Conservation (phyloP, 1,140 invertebrate genomes). For the Dermatophagoides farinae region DNA sequence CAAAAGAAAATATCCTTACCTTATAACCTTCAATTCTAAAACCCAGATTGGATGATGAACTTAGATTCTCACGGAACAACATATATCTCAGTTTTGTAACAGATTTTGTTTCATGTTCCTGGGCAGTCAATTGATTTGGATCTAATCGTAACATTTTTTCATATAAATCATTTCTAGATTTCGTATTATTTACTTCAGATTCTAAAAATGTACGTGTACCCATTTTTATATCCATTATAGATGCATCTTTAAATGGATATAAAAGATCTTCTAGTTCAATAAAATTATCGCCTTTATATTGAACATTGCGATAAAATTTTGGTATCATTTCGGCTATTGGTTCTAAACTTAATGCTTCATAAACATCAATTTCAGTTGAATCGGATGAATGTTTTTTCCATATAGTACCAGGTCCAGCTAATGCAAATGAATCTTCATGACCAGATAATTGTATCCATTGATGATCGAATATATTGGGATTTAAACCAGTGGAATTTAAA, state of each 20-base stretch:
- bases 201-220: conserved; percentile 82
- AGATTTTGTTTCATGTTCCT: conserved; percentile 65
- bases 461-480: conserved; percentile 22
- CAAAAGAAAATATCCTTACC: conserved; percentile 29
- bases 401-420: conserved; percentile 74
- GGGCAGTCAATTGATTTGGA: conserved; percentile 60
- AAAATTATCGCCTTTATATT: conserved; percentile 54
- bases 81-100: conserved; percentile 89
- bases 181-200: conserved; percentile 83
- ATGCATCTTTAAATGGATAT: conserved; percentile 65
- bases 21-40: conserved; percentile 93
- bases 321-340: conserved; percentile 62
- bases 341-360: conserved; percentile 45
- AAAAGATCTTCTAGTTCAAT: conserved; percentile 78
- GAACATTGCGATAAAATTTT: conserved; percentile 64
- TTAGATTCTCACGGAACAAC: conserved; percentile 85
- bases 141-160: conserved; percentile 96
- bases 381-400: conserved; percentile 55
- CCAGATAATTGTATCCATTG: conserved; percentile 81
- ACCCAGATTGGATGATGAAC: conserved; percentile 71
- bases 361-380: conserved; percentile 40
- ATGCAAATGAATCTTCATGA: conserved; percentile 63
- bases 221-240: conserved; percentile 90
- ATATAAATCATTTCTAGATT: conserved; percentile 85
- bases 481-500: background rate